Evolutionary conservation across 2,797 vertebrate species (phyloP), one percentile per base, ranked within the genome.

Genomic region (Bovichtus variegatus): DNA sequence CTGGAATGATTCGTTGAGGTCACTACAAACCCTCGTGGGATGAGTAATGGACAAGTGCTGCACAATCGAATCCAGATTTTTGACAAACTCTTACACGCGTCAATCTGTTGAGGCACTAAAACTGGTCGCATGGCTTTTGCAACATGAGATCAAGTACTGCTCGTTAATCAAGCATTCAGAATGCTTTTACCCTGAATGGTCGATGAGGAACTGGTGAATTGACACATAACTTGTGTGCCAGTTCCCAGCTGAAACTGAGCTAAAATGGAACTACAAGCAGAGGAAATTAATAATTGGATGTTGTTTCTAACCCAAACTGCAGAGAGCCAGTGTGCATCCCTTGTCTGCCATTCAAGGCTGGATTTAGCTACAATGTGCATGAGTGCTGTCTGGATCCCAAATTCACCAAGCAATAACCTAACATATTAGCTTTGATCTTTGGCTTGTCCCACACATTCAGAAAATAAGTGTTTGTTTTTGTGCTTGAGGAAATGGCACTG

Each of bases 11-110:
- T 82, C 27, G 25, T n/a, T 50, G 15, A 73, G 80, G 87, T 83
- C 76, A 71, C 13, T 36, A 71, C 49, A 68, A 79, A 64, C 74
- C 73, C 70, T 87, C 80, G 41, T 49, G 49, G 44, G 81, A 73
- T 84, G 74, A 86, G 63, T 83, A 85, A 89, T 65, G 25, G 43
- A 76, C 68, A 74, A 84, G 72, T 57, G 59, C 51, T 41, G 59
- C 40, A 78, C 82, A 76, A 73, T 76, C 55, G n/a, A 54, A 67
- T 61, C n/a, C 25, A 40, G 2, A 58, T 71, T 74, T 71, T 77
- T 64, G 0, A 60, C 47, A 69, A 44, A 59, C 31, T 75, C 43
- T 44, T n/a, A 68, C 47, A 57, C n/a, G 13, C 47, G 53, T 55
- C 54, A 81, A 81, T 86, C 54, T 69, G 58, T 46, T 36, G 18